phyloP scores from a whole-genome alignment of 2,797 vertebrate genomes.

The Pantherophis vulpinus region DNA sequence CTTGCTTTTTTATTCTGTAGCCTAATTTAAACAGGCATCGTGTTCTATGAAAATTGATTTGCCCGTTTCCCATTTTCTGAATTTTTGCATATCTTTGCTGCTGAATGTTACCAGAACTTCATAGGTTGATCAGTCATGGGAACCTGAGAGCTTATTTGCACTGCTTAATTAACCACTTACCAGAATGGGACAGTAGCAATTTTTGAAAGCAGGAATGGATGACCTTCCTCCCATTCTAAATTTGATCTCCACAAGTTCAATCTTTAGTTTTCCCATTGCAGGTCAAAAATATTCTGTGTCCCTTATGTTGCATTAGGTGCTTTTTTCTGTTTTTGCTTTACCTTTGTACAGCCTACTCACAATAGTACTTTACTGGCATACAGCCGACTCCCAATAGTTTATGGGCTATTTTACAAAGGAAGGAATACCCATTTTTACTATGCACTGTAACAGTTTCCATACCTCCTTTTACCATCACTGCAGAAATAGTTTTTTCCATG shows the following conservation, averaged over 20 bases:
- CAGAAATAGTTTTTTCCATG: constrained; percentile 1
- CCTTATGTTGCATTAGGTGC: not conserved
- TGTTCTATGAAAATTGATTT: not conserved
- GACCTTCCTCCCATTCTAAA: not conserved
- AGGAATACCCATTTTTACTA: not conserved
- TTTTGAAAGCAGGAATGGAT: not conserved
- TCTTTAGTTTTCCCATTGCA: not conserved
- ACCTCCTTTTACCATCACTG: not conserved
- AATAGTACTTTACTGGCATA: not conserved
- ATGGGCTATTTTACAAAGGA: not conserved
- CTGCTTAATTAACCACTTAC: not conserved
- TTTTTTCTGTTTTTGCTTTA: not conserved
- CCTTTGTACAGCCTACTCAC: not conserved
- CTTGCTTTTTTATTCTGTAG: constrained; percentile 18
- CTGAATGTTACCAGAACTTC: not conserved
- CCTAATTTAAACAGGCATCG: not conserved
- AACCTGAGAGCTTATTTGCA: not conserved
- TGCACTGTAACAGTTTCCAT: not conserved
- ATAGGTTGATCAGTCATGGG: not conserved
- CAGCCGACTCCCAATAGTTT: not conserved
- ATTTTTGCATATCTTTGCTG: not conserved
- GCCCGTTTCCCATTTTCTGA: not conserved
- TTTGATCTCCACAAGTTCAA: not conserved
- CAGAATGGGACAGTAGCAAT: not conserved
- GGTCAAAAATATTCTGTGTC: not conserved